Conservation (phyloP, 2,113 vertebrate genomes). For the sheep (Ovis aries) region DNA sequence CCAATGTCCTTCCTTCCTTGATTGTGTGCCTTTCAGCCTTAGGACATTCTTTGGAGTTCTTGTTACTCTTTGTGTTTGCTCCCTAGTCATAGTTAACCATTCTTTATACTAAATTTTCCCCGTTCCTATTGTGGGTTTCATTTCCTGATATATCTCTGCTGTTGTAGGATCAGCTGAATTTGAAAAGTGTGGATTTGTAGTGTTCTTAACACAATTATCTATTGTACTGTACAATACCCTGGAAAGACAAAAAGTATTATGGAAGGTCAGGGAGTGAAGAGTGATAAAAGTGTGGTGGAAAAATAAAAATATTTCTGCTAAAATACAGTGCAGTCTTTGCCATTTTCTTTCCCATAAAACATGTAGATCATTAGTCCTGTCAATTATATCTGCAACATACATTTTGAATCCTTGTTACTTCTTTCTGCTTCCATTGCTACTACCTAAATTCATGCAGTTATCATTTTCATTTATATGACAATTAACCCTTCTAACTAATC, state of each 20-base stretch:
- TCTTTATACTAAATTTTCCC: background rate
- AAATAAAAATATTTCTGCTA: background rate
- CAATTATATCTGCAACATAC: background rate
- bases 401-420: background rate
- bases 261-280: background rate
- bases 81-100: background rate
- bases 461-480: background rate
- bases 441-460: background rate
- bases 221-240: background rate
- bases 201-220: background rate
- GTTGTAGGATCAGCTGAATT: background rate
- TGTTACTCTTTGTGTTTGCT: background rate
- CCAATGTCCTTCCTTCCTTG: background rate
- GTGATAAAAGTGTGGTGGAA: background rate
- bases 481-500: background rate
- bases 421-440: background rate
- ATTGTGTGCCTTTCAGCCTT: background rate
- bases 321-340: background rate
- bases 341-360: background rate
- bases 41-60: background rate
- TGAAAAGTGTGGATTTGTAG: background rate
- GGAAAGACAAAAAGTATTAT: background rate
- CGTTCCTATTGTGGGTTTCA: background rate
- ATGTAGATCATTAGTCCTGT: background rate
- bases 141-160: background rate